A percentile compares a stretch with the other conserved stretches of the same genome.
Conservation (phyloP, 2,888 invertebrate species). For the Diaprepes abbreviatus region DNA sequence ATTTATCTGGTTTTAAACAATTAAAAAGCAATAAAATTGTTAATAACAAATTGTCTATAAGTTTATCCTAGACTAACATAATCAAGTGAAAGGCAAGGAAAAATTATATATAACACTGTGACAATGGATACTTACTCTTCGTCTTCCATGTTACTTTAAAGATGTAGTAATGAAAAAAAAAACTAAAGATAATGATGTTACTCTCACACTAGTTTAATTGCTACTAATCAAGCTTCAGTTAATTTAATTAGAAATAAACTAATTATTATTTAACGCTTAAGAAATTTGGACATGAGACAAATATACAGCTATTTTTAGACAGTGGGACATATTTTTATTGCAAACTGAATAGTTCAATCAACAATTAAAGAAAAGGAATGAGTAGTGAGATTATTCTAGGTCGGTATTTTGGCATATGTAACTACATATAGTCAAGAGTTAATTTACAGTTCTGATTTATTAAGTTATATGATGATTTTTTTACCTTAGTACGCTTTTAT, state of each 20-base stretch:
- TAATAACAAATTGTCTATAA: too few species aligned
- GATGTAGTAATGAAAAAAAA: not conserved
- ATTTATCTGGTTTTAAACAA: too few species aligned
- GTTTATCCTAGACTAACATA: too few species aligned
- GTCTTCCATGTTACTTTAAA: constrained; percentile 37
- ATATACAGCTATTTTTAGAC: constrained; percentile 30
- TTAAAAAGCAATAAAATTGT: too few species aligned
- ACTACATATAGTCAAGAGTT: too few species aligned
- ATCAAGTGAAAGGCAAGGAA: too few species aligned
- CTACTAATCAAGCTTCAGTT: constrained; percentile 32
- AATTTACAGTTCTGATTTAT: too few species aligned
- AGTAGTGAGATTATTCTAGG: constrained; percentile 35
- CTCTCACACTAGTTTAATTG: constrained; percentile 17
- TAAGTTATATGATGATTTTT: too few species aligned
- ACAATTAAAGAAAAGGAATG: constrained; percentile 25
- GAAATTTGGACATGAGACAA: constrained; percentile 40
- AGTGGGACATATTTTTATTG: constrained; percentile 29
- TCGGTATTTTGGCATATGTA: constrained; percentile 24
- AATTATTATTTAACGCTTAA: constrained; percentile 32
- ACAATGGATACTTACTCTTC: constrained; percentile 36
- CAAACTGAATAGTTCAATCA: constrained; percentile 13
- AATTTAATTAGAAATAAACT: constrained; percentile 31
- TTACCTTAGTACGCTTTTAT: too few species aligned
- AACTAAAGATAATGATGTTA: constrained; percentile 21
- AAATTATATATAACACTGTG: too few species aligned